A percentile compares a stretch with the other conserved stretches of the same genome.
phyloP scores from a whole-genome alignment of 2,888 invertebrate genomes.

The Eupithecia insigniata region DNA sequence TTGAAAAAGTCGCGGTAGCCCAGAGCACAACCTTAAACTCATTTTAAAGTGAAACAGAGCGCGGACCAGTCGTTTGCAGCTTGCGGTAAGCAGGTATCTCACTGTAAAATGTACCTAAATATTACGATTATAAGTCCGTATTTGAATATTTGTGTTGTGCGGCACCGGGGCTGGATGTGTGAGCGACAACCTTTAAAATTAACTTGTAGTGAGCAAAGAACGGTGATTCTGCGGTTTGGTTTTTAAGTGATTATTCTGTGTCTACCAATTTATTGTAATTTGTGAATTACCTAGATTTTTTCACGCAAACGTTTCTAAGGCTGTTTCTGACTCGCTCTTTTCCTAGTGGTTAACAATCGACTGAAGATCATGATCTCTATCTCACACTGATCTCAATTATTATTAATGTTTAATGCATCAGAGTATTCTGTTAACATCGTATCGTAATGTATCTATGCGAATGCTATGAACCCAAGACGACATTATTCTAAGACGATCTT shows the following conservation, averaged over 20 bases:
- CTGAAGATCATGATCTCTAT: conserved; percentile 78
- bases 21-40: too few species aligned
- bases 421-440: conserved; percentile 32
- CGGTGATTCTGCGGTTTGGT: not conserved
- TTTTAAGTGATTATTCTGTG: not conserved
- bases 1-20: too few species aligned
- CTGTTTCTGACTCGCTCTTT: conserved; percentile 33
- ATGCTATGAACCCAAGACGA: not conserved
- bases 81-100: too few species aligned
- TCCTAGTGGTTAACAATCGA: conserved; percentile 52
- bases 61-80: too few species aligned
- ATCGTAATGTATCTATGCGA: conserved; percentile 22
- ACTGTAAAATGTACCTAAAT: not conserved
- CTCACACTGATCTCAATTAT: conserved; percentile 75
- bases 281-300: conserved; percentile 3
- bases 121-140: too few species aligned
- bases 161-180: not conserved
- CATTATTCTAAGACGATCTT: not conserved
- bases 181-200: not conserved
- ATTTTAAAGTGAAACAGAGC: too few species aligned
- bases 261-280: not conserved
- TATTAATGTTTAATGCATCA: conserved; percentile 57
- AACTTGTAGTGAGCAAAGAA: not conserved
- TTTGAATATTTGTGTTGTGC: not conserved
- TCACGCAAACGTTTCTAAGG: conserved; percentile 30